phyloP scores from a whole-genome alignment of 1,140 invertebrate genomes.

The Goniozus legneri region DNA sequence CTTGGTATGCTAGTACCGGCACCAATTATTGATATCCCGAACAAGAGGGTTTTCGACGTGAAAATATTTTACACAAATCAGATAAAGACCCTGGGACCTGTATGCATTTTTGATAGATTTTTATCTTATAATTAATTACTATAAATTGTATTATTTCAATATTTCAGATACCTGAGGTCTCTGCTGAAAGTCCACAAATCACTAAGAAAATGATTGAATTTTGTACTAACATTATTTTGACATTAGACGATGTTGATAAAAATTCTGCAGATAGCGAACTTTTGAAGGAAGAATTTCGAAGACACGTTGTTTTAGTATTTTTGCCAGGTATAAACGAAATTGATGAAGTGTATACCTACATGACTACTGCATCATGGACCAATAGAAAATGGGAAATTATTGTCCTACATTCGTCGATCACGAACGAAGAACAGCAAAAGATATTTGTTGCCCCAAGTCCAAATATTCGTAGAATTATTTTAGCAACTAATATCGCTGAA shows the following conservation, averaged over 20 bases:
- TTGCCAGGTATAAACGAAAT: conserved; percentile 85
- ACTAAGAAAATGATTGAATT: conserved; percentile 55
- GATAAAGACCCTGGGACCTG: conserved; percentile 44
- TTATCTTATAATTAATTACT: too few relatives aligned
- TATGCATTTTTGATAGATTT: too few relatives aligned
- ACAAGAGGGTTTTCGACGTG: conserved; percentile 56
- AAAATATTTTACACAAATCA: conserved; percentile 71
- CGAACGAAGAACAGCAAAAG: conserved; percentile 68
- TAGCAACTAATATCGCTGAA: conserved; percentile 96
- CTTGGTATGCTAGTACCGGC: conserved; percentile 48
- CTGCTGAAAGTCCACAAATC: conserved; percentile 55
- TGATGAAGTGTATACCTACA: conserved; percentile 57
- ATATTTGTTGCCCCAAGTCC: conserved; percentile 64
- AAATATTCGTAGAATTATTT: conserved; percentile 78
- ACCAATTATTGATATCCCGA: conserved; percentile 59
- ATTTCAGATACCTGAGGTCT: conserved; percentile 55
- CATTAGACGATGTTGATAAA: too few relatives aligned
- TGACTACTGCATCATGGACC: conserved; percentile 33
- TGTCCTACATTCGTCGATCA: conserved; percentile 71
- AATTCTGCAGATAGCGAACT: conserved; percentile 10
- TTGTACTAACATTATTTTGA: too few relatives aligned
- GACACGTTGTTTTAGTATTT: conserved; percentile 79
- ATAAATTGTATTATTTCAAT: too few relatives aligned
- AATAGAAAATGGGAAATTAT: conserved; percentile 58
- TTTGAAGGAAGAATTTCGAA: conserved; percentile 23